These are phyloP conservation scores for Platycnemis pennipes DNA, from an alignment of 2,888 invertebrate species.

Conservation along the genomic window DNA sequence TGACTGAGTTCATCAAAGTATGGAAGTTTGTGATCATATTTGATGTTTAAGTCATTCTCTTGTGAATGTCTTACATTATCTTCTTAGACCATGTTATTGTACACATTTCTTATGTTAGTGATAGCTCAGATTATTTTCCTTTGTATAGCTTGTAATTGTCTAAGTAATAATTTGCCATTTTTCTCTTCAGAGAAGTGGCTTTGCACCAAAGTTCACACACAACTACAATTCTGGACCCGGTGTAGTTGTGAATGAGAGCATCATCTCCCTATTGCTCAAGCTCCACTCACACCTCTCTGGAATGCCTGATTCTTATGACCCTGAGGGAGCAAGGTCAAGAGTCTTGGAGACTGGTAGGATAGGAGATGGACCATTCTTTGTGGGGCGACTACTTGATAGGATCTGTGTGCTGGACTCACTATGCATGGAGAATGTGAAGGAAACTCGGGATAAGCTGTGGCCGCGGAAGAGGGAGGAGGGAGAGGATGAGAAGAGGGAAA, in stretches of 20 bases:
- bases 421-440: slow-evolving; percentile 85
- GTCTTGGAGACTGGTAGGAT: slow-evolving; percentile 79
- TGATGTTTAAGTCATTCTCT: no score
- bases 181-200: slow-evolving; percentile 36
- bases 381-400: slow-evolving; percentile 89
- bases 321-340: slow-evolving; percentile 78
- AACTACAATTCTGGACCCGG: slow-evolving; percentile 43
- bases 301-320: slow-evolving; percentile 88
- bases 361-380: slow-evolving; percentile 94
- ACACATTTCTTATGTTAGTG: no score
- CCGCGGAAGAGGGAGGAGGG: slow-evolving; percentile 86
- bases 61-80: no score
- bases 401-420: slow-evolving; percentile 86
- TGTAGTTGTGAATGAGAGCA: slow-evolving; percentile 89
- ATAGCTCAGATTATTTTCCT: neutral
- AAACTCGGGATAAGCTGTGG: slow-evolving; percentile 88
- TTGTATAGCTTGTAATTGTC: neutral
- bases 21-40: no score
- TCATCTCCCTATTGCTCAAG: slow-evolving; percentile 93
- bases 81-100: no score
- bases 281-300: slow-evolving; percentile 94
- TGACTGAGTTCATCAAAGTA: no score
- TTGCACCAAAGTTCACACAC: slow-evolving; percentile 6
- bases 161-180: neutral
- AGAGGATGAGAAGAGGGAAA: slow-evolving; percentile 86